A percentile compares a stretch with the other conserved stretches of the same genome.
phyloP scores from a whole-genome alignment of 37 sponge, comb jelly and placozoan species.

The Chondrosia reniformis region DNA sequence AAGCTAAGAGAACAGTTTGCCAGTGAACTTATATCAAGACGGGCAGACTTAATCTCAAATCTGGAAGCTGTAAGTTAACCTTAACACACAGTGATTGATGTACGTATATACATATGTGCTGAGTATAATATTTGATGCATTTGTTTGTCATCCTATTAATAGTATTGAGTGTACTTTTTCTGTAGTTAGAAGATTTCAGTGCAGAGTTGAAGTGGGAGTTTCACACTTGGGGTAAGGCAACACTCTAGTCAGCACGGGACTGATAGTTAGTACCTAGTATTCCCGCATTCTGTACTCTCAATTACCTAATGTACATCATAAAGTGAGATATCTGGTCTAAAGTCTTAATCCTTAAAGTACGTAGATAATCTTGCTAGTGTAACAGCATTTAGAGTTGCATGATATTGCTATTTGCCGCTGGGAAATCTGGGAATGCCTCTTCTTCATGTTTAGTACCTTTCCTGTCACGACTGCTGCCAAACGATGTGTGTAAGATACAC shows the following conservation, averaged over 20 bases:
- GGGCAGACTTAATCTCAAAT: conserved; percentile 43
- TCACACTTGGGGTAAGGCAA: conserved; percentile 71
- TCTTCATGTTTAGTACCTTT: conserved; percentile 59
- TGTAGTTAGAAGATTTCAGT: conserved; percentile 81
- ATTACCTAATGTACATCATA: no score
- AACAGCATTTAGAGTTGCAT: no score
- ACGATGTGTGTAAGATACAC: conserved; percentile 79
- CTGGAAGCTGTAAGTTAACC: conserved; percentile 35
- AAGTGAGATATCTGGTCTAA: no score
- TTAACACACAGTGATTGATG: background rate
- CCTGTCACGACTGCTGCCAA: conserved; percentile 77
- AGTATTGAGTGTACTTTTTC: background rate
- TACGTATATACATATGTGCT: background rate
- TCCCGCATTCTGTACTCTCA: no score
- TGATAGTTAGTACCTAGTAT: no score
- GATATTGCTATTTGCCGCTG: no score
- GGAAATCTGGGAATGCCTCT: no score
- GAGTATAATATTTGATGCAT: background rate
- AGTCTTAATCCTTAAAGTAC: no score
- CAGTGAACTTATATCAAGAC: conserved; percentile 46
- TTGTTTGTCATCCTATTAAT: background rate
- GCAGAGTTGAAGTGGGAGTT: conserved; percentile 93
- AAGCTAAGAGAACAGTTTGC: conserved; percentile 44
- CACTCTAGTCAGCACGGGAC: no score
- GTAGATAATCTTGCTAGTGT: no score